Evolutionary conservation across 2,888 invertebrate species (phyloP).

Genomic region (Trissoscelio sp.): DNA sequence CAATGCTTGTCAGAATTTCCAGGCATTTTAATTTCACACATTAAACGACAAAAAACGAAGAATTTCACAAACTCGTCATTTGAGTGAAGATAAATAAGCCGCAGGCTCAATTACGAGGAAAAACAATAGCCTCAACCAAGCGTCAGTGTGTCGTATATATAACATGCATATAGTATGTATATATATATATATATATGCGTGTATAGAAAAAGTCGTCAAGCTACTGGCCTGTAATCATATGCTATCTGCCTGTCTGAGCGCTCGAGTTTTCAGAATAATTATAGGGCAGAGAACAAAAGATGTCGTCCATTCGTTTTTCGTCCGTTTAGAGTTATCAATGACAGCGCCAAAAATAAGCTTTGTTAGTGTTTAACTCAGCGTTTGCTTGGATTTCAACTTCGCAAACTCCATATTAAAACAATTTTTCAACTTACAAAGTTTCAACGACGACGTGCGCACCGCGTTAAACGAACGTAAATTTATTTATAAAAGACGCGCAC

Average conservation of each 20-base stretch:
- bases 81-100: constrained; percentile 54
- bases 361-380: constrained; percentile 30
- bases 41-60: constrained; percentile 39
- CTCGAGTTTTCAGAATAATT: constrained; percentile 72
- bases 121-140: constrained; percentile 72
- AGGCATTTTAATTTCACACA: constrained; percentile 39
- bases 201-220: constrained; percentile 68
- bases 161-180: constrained; percentile 10
- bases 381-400: constrained; percentile 18
- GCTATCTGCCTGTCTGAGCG: constrained; percentile 67
- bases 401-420: constrained; percentile 6
- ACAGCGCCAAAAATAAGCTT: constrained; percentile 51
- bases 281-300: constrained; percentile 70
- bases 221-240: constrained; percentile 72
- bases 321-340: constrained; percentile 57
- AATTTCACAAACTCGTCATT: constrained; percentile 48
- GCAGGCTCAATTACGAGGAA: constrained; percentile 72
- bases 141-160: constrained; percentile 72
- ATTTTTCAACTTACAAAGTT: constrained; percentile 10
- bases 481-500: constrained; percentile 32
- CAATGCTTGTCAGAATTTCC: constrained; percentile 8
- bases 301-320: constrained; percentile 58
- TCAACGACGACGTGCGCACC: neutral
- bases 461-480: constrained; percentile 26
- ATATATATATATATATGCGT: constrained; percentile 45